Evolutionary conservation across 2,113 vertebrate species (phyloP).

Genomic region (Brienomyrus longianalis): DNA sequence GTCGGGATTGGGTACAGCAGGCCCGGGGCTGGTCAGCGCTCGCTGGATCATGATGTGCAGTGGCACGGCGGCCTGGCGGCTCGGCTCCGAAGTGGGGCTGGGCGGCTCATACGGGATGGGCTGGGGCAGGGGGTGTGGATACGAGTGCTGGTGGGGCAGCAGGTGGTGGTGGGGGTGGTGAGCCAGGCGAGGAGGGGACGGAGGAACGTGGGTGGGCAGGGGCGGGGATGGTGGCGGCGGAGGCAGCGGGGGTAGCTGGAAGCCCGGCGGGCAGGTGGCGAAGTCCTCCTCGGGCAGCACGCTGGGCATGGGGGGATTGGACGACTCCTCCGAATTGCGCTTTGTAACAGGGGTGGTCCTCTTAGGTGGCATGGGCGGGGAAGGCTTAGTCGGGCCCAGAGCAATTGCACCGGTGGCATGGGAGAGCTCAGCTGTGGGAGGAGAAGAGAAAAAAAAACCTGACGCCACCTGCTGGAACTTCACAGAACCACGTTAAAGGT

Average conservation of each 20-base stretch:
- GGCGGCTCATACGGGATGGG: slow-evolving; percentile 45
- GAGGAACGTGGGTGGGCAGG: slow-evolving; percentile 63
- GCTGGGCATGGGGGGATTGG: slow-evolving; percentile 44
- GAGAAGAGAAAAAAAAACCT: not conserved
- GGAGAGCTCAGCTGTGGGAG: slow-evolving; percentile 71
- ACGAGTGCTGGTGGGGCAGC: slow-evolving; percentile 43
- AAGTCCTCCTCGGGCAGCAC: slow-evolving; percentile 58
- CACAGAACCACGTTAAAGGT: not conserved
- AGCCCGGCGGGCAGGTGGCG: slow-evolving; percentile 51
- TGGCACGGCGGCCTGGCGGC: slow-evolving; percentile 69
- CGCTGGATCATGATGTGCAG: slow-evolving; percentile 95
- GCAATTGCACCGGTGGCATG: slow-evolving; percentile 64
- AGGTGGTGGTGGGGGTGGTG: slow-evolving; percentile 64
- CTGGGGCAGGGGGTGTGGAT: slow-evolving; percentile 54
- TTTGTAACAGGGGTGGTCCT: slow-evolving; percentile 74
- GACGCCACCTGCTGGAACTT: not conserved
- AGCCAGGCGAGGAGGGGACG: slow-evolving; percentile 42
- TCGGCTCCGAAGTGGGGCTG: slow-evolving; percentile 49
- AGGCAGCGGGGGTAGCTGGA: slow-evolving; percentile 68
- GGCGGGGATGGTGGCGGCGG: slow-evolving; percentile 57
- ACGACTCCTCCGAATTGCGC: slow-evolving; percentile 47
- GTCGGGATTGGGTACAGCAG: slow-evolving; percentile 69
- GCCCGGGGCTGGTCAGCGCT: slow-evolving; percentile 82
- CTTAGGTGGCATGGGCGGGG: slow-evolving; percentile 87
- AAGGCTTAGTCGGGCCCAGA: slow-evolving; percentile 72